Conservation (phyloP, 1,140 invertebrate genomes). For the Rhyacophila brunnea region DNA sequence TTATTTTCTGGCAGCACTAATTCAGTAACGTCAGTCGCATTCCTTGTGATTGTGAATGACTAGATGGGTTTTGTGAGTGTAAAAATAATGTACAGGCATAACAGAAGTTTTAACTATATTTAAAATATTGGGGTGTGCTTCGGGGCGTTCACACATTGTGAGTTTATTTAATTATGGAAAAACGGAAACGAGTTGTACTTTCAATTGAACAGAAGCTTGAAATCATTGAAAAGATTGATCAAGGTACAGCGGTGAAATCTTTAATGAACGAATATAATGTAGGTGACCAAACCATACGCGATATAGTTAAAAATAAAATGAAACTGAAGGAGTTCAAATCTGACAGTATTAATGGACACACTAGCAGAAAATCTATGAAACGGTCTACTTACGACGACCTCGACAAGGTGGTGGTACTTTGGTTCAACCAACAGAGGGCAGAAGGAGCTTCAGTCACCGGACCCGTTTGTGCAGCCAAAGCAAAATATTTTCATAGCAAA, state of each 20-base stretch:
- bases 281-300: constrained; percentile 2
- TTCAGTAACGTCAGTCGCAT: too few relatives aligned
- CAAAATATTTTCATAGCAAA: neutral
- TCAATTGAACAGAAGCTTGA: constrained; percentile 9
- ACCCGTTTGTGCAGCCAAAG: neutral
- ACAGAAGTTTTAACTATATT: too few relatives aligned
- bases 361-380: constrained; percentile 10
- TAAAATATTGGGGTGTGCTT: too few relatives aligned
- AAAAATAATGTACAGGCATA: too few relatives aligned
- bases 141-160: too few relatives aligned
- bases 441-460: neutral
- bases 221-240: constrained; percentile 10
- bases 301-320: constrained; percentile 8
- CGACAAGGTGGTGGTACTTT: constrained; percentile 7
- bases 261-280: constrained; percentile 10
- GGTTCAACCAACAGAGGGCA: constrained; percentile 10
- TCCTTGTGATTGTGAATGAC: too few relatives aligned
- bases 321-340: neutral
- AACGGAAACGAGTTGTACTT: constrained; percentile 10
- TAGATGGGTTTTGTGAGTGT: too few relatives aligned
- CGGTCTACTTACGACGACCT: constrained; percentile 5
- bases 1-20: too few relatives aligned
- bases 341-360: neutral
- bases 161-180: neutral
- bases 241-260: neutral